Evolutionary conservation across 2,888 invertebrate species (phyloP).

Genomic region (Mamestra brassicae): DNA sequence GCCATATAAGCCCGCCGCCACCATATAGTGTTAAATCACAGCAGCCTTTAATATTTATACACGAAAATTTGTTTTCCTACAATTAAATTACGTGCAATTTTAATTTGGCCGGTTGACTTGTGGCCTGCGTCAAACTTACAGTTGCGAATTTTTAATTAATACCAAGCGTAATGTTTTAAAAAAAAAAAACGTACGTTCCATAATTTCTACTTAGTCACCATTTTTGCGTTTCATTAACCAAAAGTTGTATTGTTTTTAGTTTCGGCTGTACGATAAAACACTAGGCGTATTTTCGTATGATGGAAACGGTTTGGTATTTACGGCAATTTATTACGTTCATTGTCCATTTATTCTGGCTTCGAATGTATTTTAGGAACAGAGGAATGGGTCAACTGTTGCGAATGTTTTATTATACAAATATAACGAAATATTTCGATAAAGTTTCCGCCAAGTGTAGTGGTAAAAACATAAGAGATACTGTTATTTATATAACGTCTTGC

Average conservation of each 20-base stretch:
- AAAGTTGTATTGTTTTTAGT: constrained; percentile 47
- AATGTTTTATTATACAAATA: constrained; percentile 78
- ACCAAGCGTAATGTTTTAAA: constrained; percentile 57
- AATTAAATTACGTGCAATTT: constrained; percentile 77
- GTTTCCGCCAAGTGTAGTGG: constrained; percentile 69
- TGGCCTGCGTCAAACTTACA: constrained; percentile 65
- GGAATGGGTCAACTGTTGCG: constrained; percentile 81
- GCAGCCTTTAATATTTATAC: constrained; percentile 79
- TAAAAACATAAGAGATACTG: constrained; percentile 72
- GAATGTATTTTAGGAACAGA: constrained; percentile 74
- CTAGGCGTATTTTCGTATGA: constrained; percentile 55
- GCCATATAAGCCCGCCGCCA: constrained; percentile 76
- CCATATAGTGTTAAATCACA: constrained; percentile 83
- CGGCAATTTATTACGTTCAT: constrained; percentile 76
- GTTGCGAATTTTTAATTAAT: constrained; percentile 72
- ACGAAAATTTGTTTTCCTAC: constrained; percentile 74
- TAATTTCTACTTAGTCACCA: constrained; percentile 52
- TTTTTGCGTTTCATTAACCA: constrained; percentile 44
- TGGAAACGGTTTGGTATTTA: constrained; percentile 68
- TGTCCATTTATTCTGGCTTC: constrained; percentile 76
- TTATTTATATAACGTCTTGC: constrained; percentile 75
- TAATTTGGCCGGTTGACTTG: constrained; percentile 72
- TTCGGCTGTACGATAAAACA: constrained; percentile 51
- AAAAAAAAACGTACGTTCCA: constrained; percentile 23
- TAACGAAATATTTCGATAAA: constrained; percentile 72